Conservation (phyloP, 2,797 vertebrate genomes). For the Rhabdophis nuchalis region DNA sequence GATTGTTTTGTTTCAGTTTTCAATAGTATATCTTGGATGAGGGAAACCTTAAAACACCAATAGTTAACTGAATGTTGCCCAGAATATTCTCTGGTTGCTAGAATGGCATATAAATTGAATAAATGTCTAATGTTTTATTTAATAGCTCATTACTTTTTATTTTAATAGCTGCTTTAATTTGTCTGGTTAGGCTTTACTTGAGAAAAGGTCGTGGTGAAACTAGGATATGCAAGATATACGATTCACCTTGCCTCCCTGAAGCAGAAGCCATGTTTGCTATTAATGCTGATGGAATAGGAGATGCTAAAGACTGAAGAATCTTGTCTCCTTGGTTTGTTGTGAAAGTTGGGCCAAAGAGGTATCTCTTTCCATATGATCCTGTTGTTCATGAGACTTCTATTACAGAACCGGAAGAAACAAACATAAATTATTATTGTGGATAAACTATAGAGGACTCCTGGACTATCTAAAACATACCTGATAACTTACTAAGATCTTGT, state of each 20-base stretch:
- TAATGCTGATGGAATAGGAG: conserved; percentile 91
- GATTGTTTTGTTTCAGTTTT: not conserved
- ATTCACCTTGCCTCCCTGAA: conserved; percentile 94
- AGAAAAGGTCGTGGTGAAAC: conserved; percentile 94
- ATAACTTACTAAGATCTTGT: not conserved
- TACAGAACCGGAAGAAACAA: not conserved
- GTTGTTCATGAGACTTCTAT: not conserved
- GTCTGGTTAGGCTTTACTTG: conserved; percentile 81
- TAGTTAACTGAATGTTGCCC: not conserved
- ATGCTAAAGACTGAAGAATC: conserved; percentile 87
- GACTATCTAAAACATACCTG: not conserved
- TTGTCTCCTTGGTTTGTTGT: not conserved
- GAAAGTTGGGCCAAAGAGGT: not conserved
- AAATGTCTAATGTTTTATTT: not conserved
- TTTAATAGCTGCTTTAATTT: conserved; percentile 9
- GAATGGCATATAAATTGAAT: not conserved
- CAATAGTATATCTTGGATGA: not conserved
- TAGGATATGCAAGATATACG: conserved; percentile 96
- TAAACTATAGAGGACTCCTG: not conserved
- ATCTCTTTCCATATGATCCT: not conserved
- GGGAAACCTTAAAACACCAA: not conserved
- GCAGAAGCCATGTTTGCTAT: conserved; percentile 98
- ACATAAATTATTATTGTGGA: not conserved
- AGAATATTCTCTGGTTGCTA: not conserved
- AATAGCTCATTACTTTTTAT: accelerated